Conservation (phyloP, 2,113 vertebrate species). For the Thermophis baileyi region DNA sequence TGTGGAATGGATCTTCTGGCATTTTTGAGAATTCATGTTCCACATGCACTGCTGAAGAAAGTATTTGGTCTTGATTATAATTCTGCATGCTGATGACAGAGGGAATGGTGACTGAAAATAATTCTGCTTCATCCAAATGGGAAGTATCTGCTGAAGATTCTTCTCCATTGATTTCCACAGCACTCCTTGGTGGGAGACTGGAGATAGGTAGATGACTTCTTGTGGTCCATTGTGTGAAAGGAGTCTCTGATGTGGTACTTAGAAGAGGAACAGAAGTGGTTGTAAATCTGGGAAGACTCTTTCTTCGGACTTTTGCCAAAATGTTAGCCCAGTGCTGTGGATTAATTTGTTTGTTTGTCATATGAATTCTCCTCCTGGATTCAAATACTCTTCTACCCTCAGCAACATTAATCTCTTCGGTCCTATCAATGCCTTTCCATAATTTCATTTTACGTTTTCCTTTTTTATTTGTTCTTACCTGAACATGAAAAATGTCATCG, state of each 20-base stretch:
- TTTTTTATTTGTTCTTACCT: slow-evolving; percentile 54
- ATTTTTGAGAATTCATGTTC: neutral
- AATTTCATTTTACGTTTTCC: slow-evolving; percentile 63
- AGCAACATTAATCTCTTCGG: slow-evolving; percentile 52
- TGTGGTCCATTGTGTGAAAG: neutral
- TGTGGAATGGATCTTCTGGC: neutral
- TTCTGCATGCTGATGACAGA: neutral
- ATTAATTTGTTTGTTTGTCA: slow-evolving; percentile 83
- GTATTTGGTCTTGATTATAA: neutral
- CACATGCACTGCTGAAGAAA: neutral
- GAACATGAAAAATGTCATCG: neutral
- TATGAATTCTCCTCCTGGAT: slow-evolving; percentile 71
- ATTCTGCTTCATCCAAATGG: slow-evolving; percentile 56
- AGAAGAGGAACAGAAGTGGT: slow-evolving; percentile 25
- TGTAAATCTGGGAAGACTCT: slow-evolving; percentile 61
- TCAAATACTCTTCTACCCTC: slow-evolving; percentile 73
- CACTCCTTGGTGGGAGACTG: neutral
- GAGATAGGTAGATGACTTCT: slow-evolving; percentile 23
- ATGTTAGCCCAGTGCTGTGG: slow-evolving; percentile 87
- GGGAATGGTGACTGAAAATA: slow-evolving; percentile 34
- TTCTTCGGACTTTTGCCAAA: slow-evolving; percentile 83
- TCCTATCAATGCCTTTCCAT: slow-evolving; percentile 62
- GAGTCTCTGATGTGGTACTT: slow-evolving; percentile 2
- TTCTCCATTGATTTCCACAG: slow-evolving; percentile 16
- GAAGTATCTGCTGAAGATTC: slow-evolving; percentile 64